Conservation (phyloP, 2,888 invertebrate genomes). For the Ophraella communa region DNA sequence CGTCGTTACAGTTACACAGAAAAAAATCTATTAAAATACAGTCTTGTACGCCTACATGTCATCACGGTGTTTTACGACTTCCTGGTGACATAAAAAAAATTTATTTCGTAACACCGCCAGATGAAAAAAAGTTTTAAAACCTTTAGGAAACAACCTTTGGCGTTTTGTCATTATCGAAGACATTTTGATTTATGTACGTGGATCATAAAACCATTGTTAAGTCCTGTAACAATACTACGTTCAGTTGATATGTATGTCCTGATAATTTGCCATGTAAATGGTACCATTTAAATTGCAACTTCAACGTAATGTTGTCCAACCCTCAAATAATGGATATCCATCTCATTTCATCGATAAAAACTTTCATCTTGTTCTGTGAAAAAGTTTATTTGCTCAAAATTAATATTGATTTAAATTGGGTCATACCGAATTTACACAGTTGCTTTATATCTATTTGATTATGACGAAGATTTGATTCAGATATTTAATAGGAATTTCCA, state of each 20-base stretch:
- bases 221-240: background rate
- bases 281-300: background rate
- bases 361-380: too few relatives aligned
- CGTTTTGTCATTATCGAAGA: constrained; percentile 20
- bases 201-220: constrained; percentile 8
- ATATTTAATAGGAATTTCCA: background rate
- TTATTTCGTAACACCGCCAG: constrained; percentile 8
- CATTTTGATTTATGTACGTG: constrained; percentile 12
- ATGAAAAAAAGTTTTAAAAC: constrained; percentile 3
- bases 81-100: constrained; percentile 22
- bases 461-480: too few relatives aligned
- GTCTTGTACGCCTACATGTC: constrained; percentile 13
- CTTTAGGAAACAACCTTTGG: constrained; percentile 11
- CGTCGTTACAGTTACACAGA: constrained; percentile 2
- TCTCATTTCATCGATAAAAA: too few relatives aligned
- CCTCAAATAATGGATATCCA: too few relatives aligned
- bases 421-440: too few relatives aligned
- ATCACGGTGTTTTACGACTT: constrained; percentile 19
- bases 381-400: too few relatives aligned
- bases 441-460: too few relatives aligned
- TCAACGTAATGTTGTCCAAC: background rate
- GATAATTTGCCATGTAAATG: background rate
- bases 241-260: background rate
- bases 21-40: constrained; percentile 14
- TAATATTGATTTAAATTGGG: too few relatives aligned